These are phyloP conservation scores for Agrypnus murinus DNA, from an alignment of 2,888 invertebrate species.

Conservation along the genomic window DNA sequence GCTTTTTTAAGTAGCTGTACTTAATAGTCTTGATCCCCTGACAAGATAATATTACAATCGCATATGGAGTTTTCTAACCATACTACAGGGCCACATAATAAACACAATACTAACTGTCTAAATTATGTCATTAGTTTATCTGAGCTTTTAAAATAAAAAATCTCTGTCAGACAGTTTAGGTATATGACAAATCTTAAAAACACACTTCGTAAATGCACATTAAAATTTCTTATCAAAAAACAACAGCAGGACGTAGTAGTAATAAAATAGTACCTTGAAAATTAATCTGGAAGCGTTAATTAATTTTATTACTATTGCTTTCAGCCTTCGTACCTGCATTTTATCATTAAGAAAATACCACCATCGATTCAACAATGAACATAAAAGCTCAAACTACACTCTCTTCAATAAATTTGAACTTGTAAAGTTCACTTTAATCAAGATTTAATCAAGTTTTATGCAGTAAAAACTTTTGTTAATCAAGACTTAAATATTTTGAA, in stretches of 20 bases:
- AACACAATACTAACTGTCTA: no score
- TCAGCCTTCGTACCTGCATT: slow-evolving; percentile 14
- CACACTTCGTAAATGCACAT: neutral
- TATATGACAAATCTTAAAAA: neutral
- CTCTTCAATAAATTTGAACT: slow-evolving; percentile 23
- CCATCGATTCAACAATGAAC: slow-evolving; percentile 12
- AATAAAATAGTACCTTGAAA: slow-evolving; percentile 6
- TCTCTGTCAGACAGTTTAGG: no score
- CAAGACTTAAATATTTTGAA: slow-evolving; percentile 2
- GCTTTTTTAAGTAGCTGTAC: slow-evolving; percentile 32
- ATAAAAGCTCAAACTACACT: slow-evolving; percentile 9
- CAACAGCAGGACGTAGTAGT: slow-evolving; percentile 1
- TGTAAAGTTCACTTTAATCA: slow-evolving; percentile 21
- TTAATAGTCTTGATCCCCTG: slow-evolving; percentile 25
- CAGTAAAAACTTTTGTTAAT: slow-evolving; percentile 16
- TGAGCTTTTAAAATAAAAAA: no score
- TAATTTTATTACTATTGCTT: slow-evolving; percentile 25
- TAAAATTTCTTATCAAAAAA: neutral
- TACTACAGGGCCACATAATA: no score
- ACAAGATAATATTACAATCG: slow-evolving; percentile 31
- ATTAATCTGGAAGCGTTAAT: slow-evolving; percentile 30
- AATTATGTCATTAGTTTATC: no score
- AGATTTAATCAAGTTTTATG: slow-evolving; percentile 21
- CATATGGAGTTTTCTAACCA: no score
- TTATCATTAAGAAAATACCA: slow-evolving; percentile 22